Evolutionary conservation across 1,140 invertebrate genomes (phyloP).

Genomic region (Kradibia gibbosae): DNA sequence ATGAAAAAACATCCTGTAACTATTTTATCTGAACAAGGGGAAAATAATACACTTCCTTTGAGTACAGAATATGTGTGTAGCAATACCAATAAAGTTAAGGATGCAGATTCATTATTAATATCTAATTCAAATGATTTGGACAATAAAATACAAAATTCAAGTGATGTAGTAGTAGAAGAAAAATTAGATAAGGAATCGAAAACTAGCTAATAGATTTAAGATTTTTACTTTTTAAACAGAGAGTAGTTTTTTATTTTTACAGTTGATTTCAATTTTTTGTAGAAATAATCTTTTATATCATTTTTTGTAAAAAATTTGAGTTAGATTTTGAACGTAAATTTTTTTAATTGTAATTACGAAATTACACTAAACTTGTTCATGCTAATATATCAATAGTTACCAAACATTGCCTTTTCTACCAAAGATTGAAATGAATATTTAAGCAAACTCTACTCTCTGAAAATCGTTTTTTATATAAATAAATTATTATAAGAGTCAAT

Average conservation of each 20-base stretch:
- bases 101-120: slow-evolving; percentile 32
- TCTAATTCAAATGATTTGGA: slow-evolving; percentile 35
- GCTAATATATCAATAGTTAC: not conserved
- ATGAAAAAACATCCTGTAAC: slow-evolving; percentile 69
- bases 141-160: slow-evolving; percentile 32
- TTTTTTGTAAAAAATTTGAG: slow-evolving; percentile 5
- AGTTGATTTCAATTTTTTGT: slow-evolving; percentile 36
- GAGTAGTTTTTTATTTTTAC: slow-evolving; percentile 1
- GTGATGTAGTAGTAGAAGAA: slow-evolving; percentile 17
- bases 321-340: not conserved
- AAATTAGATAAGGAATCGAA: slow-evolving; percentile 30
- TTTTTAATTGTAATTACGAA: not conserved
- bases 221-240: slow-evolving; percentile 19
- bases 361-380: not conserved
- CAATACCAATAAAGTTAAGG: slow-evolving; percentile 32
- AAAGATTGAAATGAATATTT: slow-evolving; percentile 36
- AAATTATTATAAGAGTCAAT: slow-evolving; percentile 40
- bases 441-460: slow-evolving; percentile 8
- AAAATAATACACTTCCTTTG: slow-evolving; percentile 53
- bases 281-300: slow-evolving; percentile 22
- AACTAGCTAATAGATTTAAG: slow-evolving; percentile 42
- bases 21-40: slow-evolving; percentile 51
- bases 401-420: slow-evolving; percentile 26
- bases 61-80: slow-evolving; percentile 39
- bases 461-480: slow-evolving; percentile 14